These are phyloP conservation scores for Molossus molossus DNA, from an alignment of 2,797 vertebrate species.

Conservation along the genomic window DNA sequence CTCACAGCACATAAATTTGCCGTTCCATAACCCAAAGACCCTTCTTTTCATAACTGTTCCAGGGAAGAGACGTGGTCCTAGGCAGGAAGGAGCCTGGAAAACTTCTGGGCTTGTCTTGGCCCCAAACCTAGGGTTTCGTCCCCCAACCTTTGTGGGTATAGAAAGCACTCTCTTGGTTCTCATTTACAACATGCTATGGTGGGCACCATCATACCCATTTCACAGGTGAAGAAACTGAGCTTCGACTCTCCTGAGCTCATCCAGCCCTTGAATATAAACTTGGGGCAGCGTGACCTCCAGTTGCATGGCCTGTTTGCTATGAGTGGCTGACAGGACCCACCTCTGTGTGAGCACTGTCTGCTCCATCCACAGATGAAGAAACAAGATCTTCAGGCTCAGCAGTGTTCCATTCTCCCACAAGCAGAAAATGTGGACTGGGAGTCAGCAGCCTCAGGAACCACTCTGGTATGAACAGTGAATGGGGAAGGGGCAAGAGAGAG, in stretches of 20 bases:
- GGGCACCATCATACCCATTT: neutral
- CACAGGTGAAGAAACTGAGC: neutral
- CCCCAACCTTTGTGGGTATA: neutral
- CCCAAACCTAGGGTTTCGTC: rapidly evolving
- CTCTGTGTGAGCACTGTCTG: neutral
- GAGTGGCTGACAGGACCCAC: neutral
- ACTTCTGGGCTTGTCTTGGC: neutral
- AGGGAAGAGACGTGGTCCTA: neutral
- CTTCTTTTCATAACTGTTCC: neutral
- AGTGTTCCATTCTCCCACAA: neutral
- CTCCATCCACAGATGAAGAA: too few species aligned
- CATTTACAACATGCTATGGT: neutral
- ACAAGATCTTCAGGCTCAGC: neutral
- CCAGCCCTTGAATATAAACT: neutral
- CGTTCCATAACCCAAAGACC: neutral
- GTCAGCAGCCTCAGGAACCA: neutral
- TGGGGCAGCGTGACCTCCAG: neutral
- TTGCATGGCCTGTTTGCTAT: too few species aligned
- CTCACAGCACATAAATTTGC: neutral
- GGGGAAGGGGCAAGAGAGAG: neutral
- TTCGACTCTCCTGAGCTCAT: neutral
- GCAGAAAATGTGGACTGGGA: neutral
- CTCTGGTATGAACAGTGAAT: neutral
- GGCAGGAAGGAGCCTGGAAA: neutral
- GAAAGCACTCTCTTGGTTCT: neutral